These are phyloP conservation scores for Lochmaea crataegi DNA, from an alignment of 2,888 invertebrate species.

Conservation along the genomic window DNA sequence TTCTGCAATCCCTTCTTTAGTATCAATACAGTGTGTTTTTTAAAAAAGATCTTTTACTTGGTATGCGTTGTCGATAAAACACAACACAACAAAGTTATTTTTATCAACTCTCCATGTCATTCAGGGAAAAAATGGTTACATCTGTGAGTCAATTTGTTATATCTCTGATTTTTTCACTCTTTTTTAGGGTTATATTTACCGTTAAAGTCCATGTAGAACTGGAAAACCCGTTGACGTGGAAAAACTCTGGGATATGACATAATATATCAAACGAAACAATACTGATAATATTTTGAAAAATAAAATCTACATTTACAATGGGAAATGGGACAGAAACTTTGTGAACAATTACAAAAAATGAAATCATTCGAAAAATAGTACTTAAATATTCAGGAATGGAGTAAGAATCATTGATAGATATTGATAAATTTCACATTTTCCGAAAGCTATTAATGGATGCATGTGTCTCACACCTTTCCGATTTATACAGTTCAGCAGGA, in stretches of 20 bases:
- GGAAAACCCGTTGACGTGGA: neutral
- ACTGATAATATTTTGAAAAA: neutral
- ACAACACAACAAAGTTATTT: neutral
- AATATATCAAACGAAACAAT: neutral
- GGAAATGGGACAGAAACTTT: too few species aligned
- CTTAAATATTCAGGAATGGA: too few species aligned
- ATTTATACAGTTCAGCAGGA: too few species aligned
- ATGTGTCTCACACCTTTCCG: too few species aligned
- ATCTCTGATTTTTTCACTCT: neutral
- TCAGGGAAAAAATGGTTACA: neutral
- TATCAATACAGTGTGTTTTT: neutral
- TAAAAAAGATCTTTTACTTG: neutral
- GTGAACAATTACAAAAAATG: too few species aligned
- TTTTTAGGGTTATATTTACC: neutral
- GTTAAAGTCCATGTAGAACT: neutral
- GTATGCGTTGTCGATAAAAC: neutral
- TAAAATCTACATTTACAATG: too few species aligned
- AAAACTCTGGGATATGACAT: too few species aligned
- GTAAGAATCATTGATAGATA: too few species aligned
- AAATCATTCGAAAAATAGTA: too few species aligned
- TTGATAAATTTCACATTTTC: too few species aligned
- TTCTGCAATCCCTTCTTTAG: neutral
- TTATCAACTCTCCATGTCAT: neutral
- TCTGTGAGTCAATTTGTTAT: neutral
- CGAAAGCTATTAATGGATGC: too few species aligned